A percentile compares a stretch with the other conserved stretches of the same genome.
These are phyloP conservation scores for Neolamprologus toae DNA, from an alignment of 2,113 vertebrate genomes.

Conservation along the genomic window DNA sequence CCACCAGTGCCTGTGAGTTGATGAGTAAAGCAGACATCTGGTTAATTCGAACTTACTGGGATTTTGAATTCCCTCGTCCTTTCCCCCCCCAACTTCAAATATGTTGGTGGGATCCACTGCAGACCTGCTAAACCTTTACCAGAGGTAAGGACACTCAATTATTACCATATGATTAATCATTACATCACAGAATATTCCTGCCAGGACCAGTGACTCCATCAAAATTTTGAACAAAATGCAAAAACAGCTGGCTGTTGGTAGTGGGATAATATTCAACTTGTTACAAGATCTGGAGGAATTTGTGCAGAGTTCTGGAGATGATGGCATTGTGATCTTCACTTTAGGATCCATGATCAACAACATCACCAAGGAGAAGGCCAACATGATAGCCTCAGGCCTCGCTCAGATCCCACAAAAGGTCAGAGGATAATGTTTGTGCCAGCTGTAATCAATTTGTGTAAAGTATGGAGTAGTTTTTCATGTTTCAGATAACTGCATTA, in stretches of 20 bases:
- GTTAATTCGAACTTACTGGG: accelerated
- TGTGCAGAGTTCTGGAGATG: no score
- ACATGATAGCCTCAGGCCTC: neutral
- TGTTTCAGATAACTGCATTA: neutral
- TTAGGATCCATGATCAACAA: no score
- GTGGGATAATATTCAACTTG: accelerated
- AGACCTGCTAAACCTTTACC: no score
- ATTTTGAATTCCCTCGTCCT: neutral
- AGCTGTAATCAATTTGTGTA: accelerated
- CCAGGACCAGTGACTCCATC: accelerated
- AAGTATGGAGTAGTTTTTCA: neutral
- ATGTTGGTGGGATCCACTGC: no score
- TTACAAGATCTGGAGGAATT: no score
- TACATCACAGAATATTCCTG: neutral
- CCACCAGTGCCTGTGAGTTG: neutral
- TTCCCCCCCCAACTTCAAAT: no score
- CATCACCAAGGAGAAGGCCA: accelerated
- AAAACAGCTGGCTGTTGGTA: accelerated
- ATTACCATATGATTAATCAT: accelerated
- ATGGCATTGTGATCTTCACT: no score
- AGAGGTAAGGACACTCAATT: neutral
- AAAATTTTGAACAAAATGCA: accelerated
- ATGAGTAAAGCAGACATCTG: neutral
- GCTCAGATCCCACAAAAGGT: neutral
- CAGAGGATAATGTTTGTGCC: accelerated